These are phyloP conservation scores for Tachina grossa DNA, from an alignment of 2,888 invertebrate genomes.

Conservation along the genomic window DNA sequence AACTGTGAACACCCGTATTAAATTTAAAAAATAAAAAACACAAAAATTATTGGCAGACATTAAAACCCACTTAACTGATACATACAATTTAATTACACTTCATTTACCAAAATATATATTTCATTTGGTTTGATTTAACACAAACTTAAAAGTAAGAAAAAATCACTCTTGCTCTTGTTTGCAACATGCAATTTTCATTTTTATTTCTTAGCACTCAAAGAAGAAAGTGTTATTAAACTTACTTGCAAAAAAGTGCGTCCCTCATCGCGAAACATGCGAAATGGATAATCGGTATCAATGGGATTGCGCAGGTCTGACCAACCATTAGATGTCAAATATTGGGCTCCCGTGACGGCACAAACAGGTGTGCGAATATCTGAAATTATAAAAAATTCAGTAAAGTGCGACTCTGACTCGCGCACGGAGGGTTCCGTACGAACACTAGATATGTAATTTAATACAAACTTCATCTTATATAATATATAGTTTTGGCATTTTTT, in stretches of 20 bases:
- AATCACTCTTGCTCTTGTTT: slow-evolving; percentile 52
- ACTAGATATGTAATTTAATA: no score
- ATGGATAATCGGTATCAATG: slow-evolving; percentile 90
- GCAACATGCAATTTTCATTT: slow-evolving; percentile 52
- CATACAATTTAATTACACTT: slow-evolving; percentile 33
- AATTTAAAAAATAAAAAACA: neutral
- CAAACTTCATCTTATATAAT: no score
- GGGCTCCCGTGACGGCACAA: slow-evolving; percentile 93
- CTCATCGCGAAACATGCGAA: slow-evolving; percentile 91
- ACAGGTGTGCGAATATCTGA: slow-evolving; percentile 90
- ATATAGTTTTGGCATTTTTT: no score
- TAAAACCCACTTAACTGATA: slow-evolving; percentile 61
- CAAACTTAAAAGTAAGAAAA: neutral
- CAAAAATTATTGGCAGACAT: slow-evolving; percentile 42
- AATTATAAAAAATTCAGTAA: neutral
- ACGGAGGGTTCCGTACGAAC: no score
- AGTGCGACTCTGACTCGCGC: no score
- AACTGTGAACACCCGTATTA: slow-evolving; percentile 54
- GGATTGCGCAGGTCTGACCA: slow-evolving; percentile 92
- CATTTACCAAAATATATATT: slow-evolving; percentile 30
- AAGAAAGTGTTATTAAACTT: slow-evolving; percentile 72
- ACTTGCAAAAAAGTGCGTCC: slow-evolving; percentile 92
- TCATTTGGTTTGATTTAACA: slow-evolving; percentile 20
- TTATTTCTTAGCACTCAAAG: neutral
- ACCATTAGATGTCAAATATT: slow-evolving; percentile 90